Evolutionary conservation across 2,888 invertebrate species (phyloP).

Genomic region (Microctonus aethiopoides): DNA sequence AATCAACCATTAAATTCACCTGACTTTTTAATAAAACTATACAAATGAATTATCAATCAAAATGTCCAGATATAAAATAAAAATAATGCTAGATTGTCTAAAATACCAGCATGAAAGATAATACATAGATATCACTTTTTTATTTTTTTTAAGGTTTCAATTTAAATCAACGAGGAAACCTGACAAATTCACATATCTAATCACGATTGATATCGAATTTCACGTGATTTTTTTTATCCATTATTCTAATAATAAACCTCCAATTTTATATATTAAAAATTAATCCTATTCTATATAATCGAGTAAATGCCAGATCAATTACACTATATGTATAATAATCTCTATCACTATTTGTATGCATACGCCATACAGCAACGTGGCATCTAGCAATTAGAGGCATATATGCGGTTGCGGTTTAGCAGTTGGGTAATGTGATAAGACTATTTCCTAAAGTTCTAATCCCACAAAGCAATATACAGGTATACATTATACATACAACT

Average conservation of each 20-base stretch:
- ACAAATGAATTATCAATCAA: background rate
- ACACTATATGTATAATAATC: no score
- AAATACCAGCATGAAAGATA: background rate
- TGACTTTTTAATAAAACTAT: background rate
- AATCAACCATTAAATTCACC: background rate
- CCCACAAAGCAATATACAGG: no score
- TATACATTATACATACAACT: no score
- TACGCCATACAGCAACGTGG: no score
- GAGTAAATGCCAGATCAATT: no score
- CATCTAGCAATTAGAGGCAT: background rate
- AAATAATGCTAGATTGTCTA: background rate
- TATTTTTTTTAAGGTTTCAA: constrained; percentile 51
- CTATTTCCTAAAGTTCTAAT: background rate
- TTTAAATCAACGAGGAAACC: constrained; percentile 54
- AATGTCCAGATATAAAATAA: no score
- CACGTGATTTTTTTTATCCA: background rate
- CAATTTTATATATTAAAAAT: no score
- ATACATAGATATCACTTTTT: background rate
- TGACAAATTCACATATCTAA: constrained; percentile 51
- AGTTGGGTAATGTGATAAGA: background rate
- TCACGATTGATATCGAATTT: background rate
- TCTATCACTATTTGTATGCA: background rate
- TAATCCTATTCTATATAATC: no score
- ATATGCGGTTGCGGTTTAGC: background rate
- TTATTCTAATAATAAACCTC: no score